A percentile compares a stretch with the other conserved stretches of the same genome.
phyloP scores from a whole-genome alignment of 2,113 vertebrate genomes.

The Pteruthius melanotis region DNA sequence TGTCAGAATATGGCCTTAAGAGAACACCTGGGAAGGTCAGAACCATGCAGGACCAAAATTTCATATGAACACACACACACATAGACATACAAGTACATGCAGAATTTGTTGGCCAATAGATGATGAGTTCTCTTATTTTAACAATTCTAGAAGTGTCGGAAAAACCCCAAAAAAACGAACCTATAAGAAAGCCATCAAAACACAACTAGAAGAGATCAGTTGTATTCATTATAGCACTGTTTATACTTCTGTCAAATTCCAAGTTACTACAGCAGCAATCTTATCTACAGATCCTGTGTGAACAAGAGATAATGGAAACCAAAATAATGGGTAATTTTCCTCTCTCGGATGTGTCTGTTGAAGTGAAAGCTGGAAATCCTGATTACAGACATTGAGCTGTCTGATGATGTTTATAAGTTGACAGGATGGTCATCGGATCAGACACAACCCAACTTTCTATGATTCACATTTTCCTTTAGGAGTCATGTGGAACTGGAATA shows the following conservation, averaged over 20 bases:
- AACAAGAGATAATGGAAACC: neutral
- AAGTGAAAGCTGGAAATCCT: neutral
- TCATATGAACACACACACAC: neutral
- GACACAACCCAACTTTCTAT: neutral
- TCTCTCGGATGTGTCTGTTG: neutral
- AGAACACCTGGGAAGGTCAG: neutral
- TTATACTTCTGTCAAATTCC: neutral
- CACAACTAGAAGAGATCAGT: neutral
- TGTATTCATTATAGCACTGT: rapidly evolving
- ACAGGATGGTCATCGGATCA: neutral
- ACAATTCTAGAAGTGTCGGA: neutral
- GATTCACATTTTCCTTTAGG: neutral
- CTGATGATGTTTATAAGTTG: neutral
- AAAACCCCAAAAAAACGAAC: neutral
- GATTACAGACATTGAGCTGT: neutral
- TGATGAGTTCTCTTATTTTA: neutral
- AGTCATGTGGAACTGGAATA: neutral
- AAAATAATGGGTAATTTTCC: neutral
- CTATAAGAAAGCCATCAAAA: neutral
- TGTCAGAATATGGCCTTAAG: neutral
- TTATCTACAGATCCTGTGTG: neutral
- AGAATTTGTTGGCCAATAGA: neutral
- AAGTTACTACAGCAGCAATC: neutral
- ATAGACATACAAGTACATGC: rapidly evolving
- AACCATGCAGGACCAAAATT: neutral